phyloP scores from a whole-genome alignment of 2,888 invertebrate genomes.

The Orchesella flavescens region DNA sequence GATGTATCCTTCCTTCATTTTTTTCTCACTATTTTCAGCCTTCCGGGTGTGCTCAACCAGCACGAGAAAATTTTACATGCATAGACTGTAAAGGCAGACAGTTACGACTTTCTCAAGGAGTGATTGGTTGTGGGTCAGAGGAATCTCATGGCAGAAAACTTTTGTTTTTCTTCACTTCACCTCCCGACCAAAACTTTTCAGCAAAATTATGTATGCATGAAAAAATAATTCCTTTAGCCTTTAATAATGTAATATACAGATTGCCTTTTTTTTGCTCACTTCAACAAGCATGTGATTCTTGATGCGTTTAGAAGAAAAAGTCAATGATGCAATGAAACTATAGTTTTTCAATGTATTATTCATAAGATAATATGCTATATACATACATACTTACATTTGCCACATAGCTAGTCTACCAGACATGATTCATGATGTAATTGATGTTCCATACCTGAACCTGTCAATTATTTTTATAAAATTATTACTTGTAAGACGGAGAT shows the following conservation, averaged over 20 bases:
- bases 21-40: conserved; percentile 27
- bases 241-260: conserved; percentile 1
- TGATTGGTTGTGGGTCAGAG: conserved; percentile 56
- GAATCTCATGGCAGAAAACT: conserved; percentile 26
- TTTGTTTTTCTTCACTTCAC: conserved; percentile 59
- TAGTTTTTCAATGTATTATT: too few species aligned
- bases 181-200: conserved; percentile 43
- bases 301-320: too few species aligned
- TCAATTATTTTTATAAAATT: too few species aligned
- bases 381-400: too few species aligned
- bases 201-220: conserved; percentile 62
- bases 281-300: too few species aligned
- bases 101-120: conserved; percentile 54
- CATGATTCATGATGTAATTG: too few species aligned
- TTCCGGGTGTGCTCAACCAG: conserved; percentile 33
- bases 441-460: too few species aligned
- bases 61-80: conserved; percentile 20
- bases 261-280: conserved; percentile 17
- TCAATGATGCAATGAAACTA: too few species aligned
- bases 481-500: too few species aligned
- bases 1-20: not conserved
- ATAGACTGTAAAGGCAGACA: conserved; percentile 26
- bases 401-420: too few species aligned
- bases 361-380: too few species aligned
- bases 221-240: conserved; percentile 16